phyloP scores from a whole-genome alignment of 2,113 vertebrate genomes.

The Rhea pennata region DNA sequence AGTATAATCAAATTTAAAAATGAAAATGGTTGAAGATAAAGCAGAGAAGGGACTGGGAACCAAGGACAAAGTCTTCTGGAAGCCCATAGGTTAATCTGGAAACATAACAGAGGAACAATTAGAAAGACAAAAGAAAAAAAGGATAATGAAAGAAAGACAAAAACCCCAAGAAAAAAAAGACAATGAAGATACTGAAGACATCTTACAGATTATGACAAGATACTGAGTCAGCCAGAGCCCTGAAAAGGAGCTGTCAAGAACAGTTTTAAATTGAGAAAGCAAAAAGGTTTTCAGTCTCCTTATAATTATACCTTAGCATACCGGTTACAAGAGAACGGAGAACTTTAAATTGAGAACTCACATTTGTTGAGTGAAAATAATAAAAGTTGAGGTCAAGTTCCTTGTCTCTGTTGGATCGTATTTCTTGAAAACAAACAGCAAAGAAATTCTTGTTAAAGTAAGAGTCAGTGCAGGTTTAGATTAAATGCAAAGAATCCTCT shows the following conservation, averaged over 20 bases:
- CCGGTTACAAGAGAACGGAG: neutral
- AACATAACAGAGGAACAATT: neutral
- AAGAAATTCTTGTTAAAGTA: neutral
- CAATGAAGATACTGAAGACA: neutral
- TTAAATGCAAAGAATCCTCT: neutral
- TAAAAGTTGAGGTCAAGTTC: neutral
- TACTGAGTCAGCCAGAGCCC: neutral
- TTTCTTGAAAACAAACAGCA: conserved; percentile 1
- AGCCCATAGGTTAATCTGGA: neutral
- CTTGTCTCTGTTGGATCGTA: neutral
- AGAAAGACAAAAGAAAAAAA: neutral
- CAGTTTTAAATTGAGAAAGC: neutral
- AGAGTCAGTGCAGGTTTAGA: neutral
- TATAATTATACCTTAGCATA: neutral
- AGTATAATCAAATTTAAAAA: neutral
- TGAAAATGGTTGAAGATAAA: neutral
- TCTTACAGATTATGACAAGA: neutral
- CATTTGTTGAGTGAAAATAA: neutral
- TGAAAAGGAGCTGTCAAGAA: neutral
- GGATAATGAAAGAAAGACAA: neutral
- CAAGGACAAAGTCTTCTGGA: neutral
- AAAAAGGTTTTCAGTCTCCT: neutral
- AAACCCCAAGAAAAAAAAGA: neutral
- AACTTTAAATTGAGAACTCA: neutral
- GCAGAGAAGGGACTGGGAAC: neutral